phyloP scores from a whole-genome alignment of 2,797 vertebrate genomes.

The Adelosebastes latens region DNA sequence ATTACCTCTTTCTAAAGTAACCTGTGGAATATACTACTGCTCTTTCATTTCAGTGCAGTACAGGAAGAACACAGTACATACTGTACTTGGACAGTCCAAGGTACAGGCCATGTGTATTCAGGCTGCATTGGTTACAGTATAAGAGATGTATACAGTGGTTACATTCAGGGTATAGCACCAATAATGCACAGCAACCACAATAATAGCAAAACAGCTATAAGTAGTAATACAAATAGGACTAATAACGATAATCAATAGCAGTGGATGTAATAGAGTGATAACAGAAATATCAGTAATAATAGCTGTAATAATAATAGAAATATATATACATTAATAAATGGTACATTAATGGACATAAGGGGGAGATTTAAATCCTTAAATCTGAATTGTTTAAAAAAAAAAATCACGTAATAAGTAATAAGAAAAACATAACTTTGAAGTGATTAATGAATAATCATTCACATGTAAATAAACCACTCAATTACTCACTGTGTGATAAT shows the following conservation, averaged over 20 bases:
- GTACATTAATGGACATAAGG: neutral
- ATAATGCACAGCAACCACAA: neutral
- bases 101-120: neutral
- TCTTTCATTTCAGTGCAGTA: constrained; percentile 73
- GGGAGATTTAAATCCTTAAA: neutral
- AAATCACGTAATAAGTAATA: too few relatives aligned
- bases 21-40: constrained; percentile 92
- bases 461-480: neutral
- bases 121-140: neutral
- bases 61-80: neutral
- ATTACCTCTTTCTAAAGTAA: constrained; percentile 91
- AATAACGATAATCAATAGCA: too few relatives aligned
- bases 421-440: too few relatives aligned
- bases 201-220: too few relatives aligned
- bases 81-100: neutral
- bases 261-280: too few relatives aligned
- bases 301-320: too few relatives aligned
- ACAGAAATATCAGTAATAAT: too few relatives aligned
- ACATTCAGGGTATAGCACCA: neutral
- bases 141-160: neutral
- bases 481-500: neutral
- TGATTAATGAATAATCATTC: neutral
- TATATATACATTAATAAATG: neutral
- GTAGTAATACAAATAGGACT: too few relatives aligned
- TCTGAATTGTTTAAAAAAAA: neutral